Conservation (phyloP, 1,140 invertebrate species). For the Radopholus similis region DNA sequence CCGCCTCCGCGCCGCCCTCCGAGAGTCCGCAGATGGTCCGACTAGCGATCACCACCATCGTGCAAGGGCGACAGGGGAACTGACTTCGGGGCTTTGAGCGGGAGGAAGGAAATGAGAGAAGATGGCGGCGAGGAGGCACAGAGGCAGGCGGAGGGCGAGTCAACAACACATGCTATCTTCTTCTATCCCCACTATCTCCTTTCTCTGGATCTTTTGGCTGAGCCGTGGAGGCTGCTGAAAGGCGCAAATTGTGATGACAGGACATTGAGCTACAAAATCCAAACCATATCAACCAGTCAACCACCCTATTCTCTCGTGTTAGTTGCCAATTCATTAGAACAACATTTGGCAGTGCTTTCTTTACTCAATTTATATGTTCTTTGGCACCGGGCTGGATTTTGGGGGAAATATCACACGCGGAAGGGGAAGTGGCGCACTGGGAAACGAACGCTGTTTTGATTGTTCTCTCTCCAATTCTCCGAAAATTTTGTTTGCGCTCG, state of each 20-base stretch:
- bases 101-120: neutral
- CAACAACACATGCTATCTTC: neutral
- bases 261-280: too few species aligned
- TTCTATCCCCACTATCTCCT: too few species aligned
- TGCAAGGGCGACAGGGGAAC: neutral
- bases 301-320: too few species aligned
- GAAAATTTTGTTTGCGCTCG: neutral
- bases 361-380: too few species aligned
- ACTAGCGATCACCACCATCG: neutral
- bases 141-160: neutral
- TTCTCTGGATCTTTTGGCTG: neutral
- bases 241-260: too few species aligned
- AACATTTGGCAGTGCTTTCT: too few species aligned
- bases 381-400: too few species aligned
- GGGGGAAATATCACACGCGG: too few species aligned
- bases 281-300: too few species aligned
- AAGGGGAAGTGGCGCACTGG: neutral
- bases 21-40: neutral
- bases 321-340: too few species aligned
- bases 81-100: neutral
- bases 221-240: neutral
- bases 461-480: neutral
- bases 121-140: neutral
- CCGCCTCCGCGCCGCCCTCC: conserved; percentile 3
- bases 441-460: neutral